These are phyloP conservation scores for Dryococelus australis DNA, from an alignment of 2,888 invertebrate species.

Conservation along the genomic window DNA sequence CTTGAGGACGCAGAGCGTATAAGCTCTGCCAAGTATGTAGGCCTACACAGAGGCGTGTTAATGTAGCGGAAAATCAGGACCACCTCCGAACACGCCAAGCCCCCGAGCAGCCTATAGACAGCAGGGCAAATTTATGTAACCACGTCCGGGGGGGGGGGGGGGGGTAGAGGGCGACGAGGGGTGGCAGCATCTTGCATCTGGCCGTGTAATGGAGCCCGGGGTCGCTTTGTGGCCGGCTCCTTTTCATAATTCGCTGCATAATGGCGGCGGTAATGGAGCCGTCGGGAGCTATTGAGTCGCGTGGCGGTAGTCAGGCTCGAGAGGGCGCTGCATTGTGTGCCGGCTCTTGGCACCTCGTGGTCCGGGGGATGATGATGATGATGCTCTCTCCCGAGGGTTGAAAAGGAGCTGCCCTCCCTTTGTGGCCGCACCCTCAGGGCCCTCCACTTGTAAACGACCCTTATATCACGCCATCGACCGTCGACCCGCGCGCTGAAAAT, in stretches of 20 bases:
- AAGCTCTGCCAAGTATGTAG: too few species aligned
- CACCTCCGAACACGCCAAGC: neutral
- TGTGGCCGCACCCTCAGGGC: neutral
- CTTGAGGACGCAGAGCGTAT: too few species aligned
- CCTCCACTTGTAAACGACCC: neutral
- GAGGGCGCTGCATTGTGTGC: neutral
- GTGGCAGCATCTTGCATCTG: neutral
- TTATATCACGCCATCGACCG: too few species aligned
- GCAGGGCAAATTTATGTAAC: neutral
- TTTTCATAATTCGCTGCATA: constrained; percentile 9
- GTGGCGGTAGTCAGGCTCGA: neutral
- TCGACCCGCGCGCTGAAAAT: too few species aligned
- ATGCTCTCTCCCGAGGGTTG: neutral
- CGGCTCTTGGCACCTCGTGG: neutral
- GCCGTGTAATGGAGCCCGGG: neutral
- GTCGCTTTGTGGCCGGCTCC: neutral
- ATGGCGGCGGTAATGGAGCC: constrained; percentile 16
- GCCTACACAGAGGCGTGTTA: neutral
- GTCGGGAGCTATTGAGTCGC: constrained; percentile 9
- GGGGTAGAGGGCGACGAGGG: too few species aligned
- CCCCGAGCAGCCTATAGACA: neutral
- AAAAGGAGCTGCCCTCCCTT: neutral
- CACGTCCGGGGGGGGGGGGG: neutral
- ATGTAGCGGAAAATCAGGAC: neutral
- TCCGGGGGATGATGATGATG: neutral